Conservation (phyloP, 2,797 vertebrate species). For the Mormyrops boulengeri region DNA sequence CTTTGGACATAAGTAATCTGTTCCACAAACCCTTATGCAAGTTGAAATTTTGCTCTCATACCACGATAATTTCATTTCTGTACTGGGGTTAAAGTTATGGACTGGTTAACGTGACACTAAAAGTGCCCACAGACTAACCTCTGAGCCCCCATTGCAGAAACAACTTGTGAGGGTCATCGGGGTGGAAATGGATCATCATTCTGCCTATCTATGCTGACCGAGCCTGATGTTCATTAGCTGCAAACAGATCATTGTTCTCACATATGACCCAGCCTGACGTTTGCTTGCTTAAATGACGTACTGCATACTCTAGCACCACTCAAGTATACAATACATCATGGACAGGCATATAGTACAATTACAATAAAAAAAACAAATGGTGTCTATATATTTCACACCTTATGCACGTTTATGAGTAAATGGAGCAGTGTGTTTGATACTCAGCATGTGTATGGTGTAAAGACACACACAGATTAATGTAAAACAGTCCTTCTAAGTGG, state of each 20-base stretch:
- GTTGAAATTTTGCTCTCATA: neutral
- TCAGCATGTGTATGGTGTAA: neutral
- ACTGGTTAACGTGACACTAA: neutral
- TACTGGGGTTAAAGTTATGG: neutral
- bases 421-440: neutral
- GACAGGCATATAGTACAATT: neutral
- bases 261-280: neutral
- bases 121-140: neutral
- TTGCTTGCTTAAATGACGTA: neutral
- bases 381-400: neutral
- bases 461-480: neutral
- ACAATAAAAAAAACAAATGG: neutral
- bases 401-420: neutral
- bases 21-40: neutral
- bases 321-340: neutral
- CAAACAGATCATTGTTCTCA: neutral
- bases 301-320: neutral
- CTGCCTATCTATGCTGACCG: neutral
- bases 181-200: neutral
- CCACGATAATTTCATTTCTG: neutral
- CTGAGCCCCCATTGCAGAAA: neutral
- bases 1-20: neutral
- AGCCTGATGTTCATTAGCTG: neutral
- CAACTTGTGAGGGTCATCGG: neutral
- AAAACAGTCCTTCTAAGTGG: neutral